phyloP scores from a whole-genome alignment of 2,113 vertebrate species.

The Pan paniscus region DNA sequence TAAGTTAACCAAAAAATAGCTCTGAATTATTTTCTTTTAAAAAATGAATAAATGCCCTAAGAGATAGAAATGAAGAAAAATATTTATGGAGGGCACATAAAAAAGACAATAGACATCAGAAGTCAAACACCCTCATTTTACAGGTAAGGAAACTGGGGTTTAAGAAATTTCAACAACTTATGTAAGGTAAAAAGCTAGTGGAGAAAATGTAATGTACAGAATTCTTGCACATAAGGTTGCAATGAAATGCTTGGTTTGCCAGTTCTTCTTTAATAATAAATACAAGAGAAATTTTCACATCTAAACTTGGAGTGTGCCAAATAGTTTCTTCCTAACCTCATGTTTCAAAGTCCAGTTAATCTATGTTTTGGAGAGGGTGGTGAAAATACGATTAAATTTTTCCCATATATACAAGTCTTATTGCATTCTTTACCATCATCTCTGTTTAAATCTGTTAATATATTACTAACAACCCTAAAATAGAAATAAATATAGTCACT shows the following conservation, averaged over 20 bases:
- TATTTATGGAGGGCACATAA: background rate
- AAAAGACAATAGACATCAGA: background rate
- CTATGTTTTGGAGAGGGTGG: background rate
- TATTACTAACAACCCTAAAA: background rate
- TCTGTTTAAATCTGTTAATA: slow-evolving; percentile 1
- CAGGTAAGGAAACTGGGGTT: background rate
- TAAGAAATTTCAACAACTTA: background rate
- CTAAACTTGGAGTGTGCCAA: background rate
- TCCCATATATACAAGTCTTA: background rate
- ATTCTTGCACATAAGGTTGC: background rate
- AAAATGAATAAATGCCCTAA: background rate
- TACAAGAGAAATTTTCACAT: background rate
- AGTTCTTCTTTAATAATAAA: background rate
- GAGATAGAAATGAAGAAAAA: background rate
- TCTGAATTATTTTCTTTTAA: background rate
- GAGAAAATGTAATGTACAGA: background rate
- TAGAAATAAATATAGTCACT: background rate
- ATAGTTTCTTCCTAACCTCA: background rate
- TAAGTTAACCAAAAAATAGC: background rate
- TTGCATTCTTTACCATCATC: background rate
- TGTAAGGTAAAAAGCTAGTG: background rate
- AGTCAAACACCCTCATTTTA: background rate
- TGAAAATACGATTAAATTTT: background rate
- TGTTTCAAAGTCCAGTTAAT: background rate
- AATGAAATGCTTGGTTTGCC: background rate